Evolutionary conservation across 92 coral and sea anemone genomes (phyloP).

Genomic region (Parazoanthus swiftii): DNA sequence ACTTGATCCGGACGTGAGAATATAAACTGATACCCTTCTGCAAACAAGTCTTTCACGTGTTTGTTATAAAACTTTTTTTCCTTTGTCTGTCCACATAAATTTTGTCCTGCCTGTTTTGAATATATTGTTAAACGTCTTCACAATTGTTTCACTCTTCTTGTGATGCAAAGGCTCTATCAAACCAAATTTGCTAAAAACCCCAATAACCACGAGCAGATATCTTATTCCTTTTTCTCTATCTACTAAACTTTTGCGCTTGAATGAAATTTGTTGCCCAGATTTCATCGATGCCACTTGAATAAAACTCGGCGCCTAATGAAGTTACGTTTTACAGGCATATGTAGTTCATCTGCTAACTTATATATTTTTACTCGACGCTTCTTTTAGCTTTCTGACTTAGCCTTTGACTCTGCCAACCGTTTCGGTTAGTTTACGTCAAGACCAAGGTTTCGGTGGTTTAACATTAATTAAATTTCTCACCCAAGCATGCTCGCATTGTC

Average conservation of each 20-base stretch:
- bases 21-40: not conserved
- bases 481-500: too few relatives aligned
- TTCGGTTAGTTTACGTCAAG: too few relatives aligned
- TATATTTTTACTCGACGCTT: too few relatives aligned
- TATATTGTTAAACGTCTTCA: not conserved
- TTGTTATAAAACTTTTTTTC: not conserved
- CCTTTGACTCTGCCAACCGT: too few relatives aligned
- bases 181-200: not conserved
- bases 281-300: not conserved
- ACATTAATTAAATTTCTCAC: too few relatives aligned
- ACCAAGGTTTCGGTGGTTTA: too few relatives aligned
- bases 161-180: not conserved
- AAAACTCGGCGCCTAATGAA: not conserved
- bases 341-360: not conserved
- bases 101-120: not conserved
- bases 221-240: not conserved
- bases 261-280: not conserved
- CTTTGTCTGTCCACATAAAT: not conserved
- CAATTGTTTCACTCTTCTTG: not conserved
- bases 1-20: not conserved
- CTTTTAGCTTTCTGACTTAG: not conserved
- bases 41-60: not conserved
- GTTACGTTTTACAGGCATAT: not conserved
- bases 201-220: not conserved
- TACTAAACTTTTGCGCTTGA: not conserved